A percentile compares a stretch with the other conserved stretches of the same genome.
Evolutionary conservation across 2,113 vertebrate species (phyloP).

Genomic region (Hydropotes inermis): DNA sequence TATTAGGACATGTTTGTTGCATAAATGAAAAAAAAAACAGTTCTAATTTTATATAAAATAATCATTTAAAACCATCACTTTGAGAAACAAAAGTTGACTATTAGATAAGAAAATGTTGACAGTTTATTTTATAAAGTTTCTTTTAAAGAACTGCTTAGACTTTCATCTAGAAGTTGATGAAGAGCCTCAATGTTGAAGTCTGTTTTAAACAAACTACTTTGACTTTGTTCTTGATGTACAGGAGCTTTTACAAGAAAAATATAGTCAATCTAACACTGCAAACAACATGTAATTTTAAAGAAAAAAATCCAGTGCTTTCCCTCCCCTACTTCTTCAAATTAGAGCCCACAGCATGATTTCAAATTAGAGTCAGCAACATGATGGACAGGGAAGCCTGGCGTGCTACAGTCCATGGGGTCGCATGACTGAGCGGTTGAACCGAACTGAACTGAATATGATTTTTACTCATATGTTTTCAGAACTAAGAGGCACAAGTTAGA

Average conservation of each 20-base stretch:
- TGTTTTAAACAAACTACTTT: not conserved
- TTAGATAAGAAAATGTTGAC: not conserved
- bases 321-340: not conserved
- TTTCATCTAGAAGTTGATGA: not conserved
- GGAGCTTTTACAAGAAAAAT: not conserved
- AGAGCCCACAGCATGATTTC: not conserved
- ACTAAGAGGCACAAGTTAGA: not conserved
- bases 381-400: not conserved
- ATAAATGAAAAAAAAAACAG: not conserved
- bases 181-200: not conserved
- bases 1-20: not conserved
- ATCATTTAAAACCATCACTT: not conserved
- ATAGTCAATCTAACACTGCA: not conserved
- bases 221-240: constrained; percentile 1
- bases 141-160: not conserved
- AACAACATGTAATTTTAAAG: not conserved
- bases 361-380: not conserved
- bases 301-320: not conserved
- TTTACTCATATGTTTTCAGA: not conserved
- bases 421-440: not conserved
- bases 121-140: not conserved
- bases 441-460: not conserved
- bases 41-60: not conserved
- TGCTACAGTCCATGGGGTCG: not conserved
- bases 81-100: not conserved